A percentile compares a stretch with the other conserved stretches of the same genome.
Conservation (phyloP, 1,140 invertebrate genomes). For the Zaprionus ornatus region DNA sequence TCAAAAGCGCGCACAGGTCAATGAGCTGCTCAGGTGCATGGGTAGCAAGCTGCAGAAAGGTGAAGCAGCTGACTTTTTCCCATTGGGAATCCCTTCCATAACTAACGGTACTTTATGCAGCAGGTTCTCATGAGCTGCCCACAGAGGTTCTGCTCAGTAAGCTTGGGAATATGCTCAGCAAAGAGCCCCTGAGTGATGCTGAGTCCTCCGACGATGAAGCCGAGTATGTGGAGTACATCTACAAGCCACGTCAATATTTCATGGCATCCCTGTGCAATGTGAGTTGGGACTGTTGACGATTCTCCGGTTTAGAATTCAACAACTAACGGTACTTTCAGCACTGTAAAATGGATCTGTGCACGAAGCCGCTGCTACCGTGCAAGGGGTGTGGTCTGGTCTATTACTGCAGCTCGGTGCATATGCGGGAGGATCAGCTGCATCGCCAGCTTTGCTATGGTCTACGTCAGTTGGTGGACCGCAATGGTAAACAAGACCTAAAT, state of each 20-base stretch:
- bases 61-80: not conserved
- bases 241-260: conserved; percentile 76
- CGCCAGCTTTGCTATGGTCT: conserved; percentile 84
- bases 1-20: conserved; percentile 34
- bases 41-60: conserved; percentile 62
- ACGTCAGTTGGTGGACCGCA: conserved; percentile 64
- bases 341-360: conserved; percentile 70
- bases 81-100: not conserved
- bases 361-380: conserved; percentile 64
- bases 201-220: conserved; percentile 76
- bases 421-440: conserved; percentile 84
- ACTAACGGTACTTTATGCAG: conserved; percentile 20
- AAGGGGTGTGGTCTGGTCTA: conserved; percentile 85
- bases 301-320: not conserved
- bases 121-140: conserved; percentile 38
- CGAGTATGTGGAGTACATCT: conserved; percentile 82
- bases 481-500: conserved; percentile 43
- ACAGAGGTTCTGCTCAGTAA: conserved; percentile 61
- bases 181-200: conserved; percentile 64
- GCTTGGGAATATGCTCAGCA: conserved; percentile 70
- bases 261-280: conserved; percentile 77
- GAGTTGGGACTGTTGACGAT: conserved; percentile 11
- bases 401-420: conserved; percentile 85
- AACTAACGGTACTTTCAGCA: conserved; percentile 37
- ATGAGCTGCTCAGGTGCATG: conserved; percentile 51